Evolutionary conservation across 1,140 invertebrate species (phyloP).

Genomic region (Laupala kohalensis): DNA sequence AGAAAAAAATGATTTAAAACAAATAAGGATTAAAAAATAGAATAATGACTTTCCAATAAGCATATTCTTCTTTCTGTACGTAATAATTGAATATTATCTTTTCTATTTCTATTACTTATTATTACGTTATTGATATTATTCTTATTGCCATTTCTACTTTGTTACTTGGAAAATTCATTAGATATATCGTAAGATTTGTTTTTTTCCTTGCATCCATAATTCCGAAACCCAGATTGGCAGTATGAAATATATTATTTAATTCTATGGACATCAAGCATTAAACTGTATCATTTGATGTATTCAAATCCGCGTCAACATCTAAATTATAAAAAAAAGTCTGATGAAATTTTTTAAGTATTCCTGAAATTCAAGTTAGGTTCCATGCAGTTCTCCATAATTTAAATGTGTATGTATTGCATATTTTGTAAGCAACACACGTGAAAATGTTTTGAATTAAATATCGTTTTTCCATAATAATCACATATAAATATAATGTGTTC

Average conservation of each 20-base stretch:
- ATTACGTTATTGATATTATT: no score
- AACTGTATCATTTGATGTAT: not conserved
- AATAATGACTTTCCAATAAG: no score
- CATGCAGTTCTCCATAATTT: not conserved
- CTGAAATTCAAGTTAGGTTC: not conserved
- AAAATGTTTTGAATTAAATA: not conserved
- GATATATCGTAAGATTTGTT: no score
- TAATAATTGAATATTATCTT: not conserved
- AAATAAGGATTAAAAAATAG: no score
- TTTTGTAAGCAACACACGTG: not conserved
- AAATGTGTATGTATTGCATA: not conserved
- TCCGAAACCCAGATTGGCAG: no score
- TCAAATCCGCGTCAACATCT: not conserved
- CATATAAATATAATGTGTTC: not conserved
- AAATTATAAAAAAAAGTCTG: not conserved
- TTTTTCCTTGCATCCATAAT: no score
- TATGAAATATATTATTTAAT: no score
- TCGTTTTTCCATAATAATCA: not conserved
- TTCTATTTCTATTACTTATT: no score
- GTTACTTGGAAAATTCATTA: no score
- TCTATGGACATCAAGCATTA: no score
- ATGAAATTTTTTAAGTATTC: not conserved
- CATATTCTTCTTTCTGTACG: not conserved
- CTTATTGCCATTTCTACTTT: no score
- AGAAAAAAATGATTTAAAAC: no score